A percentile compares a stretch with the other conserved stretches of the same genome.
Conservation (phyloP, 1,140 invertebrate genomes). For the Leptinotarsa undecemlineata region DNA sequence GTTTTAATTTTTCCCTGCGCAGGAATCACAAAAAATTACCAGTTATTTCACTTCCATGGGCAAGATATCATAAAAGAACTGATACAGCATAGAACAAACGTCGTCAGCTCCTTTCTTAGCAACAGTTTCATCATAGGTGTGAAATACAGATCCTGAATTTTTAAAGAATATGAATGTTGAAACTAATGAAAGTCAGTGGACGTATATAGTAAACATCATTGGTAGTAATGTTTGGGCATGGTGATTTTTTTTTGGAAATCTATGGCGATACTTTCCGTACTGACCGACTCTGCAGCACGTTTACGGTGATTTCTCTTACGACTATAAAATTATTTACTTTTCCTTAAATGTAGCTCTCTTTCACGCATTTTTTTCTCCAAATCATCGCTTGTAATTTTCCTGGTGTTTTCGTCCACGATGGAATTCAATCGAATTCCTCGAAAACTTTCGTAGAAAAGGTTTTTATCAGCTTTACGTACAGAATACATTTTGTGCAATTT, state of each 20-base stretch:
- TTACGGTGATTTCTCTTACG: slow-evolving; percentile 14
- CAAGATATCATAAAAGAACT: neutral
- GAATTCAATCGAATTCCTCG: too few relatives aligned
- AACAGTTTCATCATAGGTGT: slow-evolving; percentile 24
- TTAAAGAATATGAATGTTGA: slow-evolving; percentile 31
- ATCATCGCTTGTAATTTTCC: slow-evolving; percentile 9
- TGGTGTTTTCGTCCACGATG: neutral
- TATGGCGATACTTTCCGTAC: neutral
- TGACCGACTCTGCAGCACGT: neutral
- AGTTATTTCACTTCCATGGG: too few relatives aligned
- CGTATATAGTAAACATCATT: slow-evolving; percentile 1
- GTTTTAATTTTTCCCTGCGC: too few relatives aligned
- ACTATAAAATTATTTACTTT: neutral
- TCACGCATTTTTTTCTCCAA: slow-evolving; percentile 7
- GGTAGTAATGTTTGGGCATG: slow-evolving; percentile 9
- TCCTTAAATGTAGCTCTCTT: neutral
- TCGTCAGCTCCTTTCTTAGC: neutral
- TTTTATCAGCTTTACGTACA: too few relatives aligned
- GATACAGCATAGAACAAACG: slow-evolving; percentile 26
- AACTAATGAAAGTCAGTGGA: slow-evolving; percentile 32
- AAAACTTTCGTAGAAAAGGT: too few relatives aligned
- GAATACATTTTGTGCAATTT: too few relatives aligned
- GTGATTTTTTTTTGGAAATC: slow-evolving; percentile 12
- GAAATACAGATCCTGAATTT: slow-evolving; percentile 20
- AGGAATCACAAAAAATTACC: too few relatives aligned